Conservation (phyloP, 1,140 invertebrate species). For the Eueides isabella region DNA sequence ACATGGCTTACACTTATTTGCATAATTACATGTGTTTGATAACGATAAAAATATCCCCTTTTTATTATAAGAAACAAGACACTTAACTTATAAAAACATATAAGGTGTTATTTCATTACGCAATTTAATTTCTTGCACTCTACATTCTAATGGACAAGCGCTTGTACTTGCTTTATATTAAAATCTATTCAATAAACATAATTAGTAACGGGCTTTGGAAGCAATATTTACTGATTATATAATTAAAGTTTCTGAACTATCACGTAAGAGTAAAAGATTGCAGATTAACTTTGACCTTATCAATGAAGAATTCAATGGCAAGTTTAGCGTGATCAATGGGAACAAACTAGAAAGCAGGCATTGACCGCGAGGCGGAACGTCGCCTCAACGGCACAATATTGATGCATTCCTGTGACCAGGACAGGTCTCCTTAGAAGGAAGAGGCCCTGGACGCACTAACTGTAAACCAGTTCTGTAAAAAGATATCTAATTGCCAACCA, state of each 20-base stretch:
- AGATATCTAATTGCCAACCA: slow-evolving; percentile 59
- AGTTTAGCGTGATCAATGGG: slow-evolving; percentile 40
- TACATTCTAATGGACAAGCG: neutral
- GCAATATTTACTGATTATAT: neutral
- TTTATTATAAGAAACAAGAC: too few relatives aligned
- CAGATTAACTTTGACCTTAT: slow-evolving; percentile 40
- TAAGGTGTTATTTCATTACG: neutral
- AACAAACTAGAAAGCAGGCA: slow-evolving; percentile 51
- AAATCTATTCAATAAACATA: neutral
- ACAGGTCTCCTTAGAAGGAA: slow-evolving; percentile 68
- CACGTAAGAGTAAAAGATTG: neutral
- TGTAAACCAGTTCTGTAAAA: slow-evolving; percentile 63
- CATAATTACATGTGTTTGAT: too few relatives aligned
- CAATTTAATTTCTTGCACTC: neutral
- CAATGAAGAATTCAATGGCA: slow-evolving; percentile 26
- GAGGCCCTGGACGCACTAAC: slow-evolving; percentile 64
- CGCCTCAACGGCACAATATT: slow-evolving; percentile 57
- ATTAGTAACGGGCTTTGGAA: neutral
- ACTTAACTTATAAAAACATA: neutral
- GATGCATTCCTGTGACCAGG: slow-evolving; percentile 64
- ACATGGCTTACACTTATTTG: too few relatives aligned
- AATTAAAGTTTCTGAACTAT: neutral
- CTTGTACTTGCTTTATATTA: neutral
- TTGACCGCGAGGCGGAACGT: slow-evolving; percentile 43
- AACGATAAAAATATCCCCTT: too few relatives aligned